Evolutionary conservation across 2,113 vertebrate species (phyloP), one percentile per base, ranked within the genome.

Genomic region (Myrmecobius fasciatus): DNA sequence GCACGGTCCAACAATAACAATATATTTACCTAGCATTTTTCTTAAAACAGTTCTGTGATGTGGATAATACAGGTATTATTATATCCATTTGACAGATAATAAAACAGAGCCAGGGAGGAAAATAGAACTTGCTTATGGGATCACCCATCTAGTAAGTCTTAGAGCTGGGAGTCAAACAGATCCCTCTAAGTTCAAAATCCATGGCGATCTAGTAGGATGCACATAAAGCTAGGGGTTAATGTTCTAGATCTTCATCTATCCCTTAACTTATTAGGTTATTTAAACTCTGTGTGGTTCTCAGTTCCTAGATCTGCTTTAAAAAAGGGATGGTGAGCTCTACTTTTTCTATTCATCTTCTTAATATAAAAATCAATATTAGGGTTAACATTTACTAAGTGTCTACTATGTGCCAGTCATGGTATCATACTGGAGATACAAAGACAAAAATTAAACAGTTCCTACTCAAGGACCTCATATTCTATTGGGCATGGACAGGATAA

Each of bases 261-360:
- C 92, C 49, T 94, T 92, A 25, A 88, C 24, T 92, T 90, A 75
- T 52, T 14, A 25, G 25, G 31, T 75, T 22, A 53, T 53, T 96
- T 90, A 36, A 53, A 52, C 93, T 93, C 20, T 91, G 8, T 56
- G 56, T 60, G 56, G 56, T 60, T 93, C 60, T 94, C 10, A 14
- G 9, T n/a, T 53, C 67, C 53, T 91, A 51, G 2, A 31, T 91
- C 90, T 89, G 25, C 25, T 67, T 48, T 25, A 7, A 25, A 25
- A 56, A n/a, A 31, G 2, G 25, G 25, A 49, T 22, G 31, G 36
- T 17, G 25, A 90, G 47, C 43, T 22, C 14, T 52, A 52, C 2
- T 53, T 36, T 75, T 12, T 56, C 26, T 17, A 22, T 67, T 67
- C 56, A 67, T 67, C 31, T 36, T 67, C 14, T 75, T 75, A 75